These are phyloP conservation scores for Pelodiscus sinensis DNA, from an alignment of 2,113 vertebrate species.

Conservation along the genomic window DNA sequence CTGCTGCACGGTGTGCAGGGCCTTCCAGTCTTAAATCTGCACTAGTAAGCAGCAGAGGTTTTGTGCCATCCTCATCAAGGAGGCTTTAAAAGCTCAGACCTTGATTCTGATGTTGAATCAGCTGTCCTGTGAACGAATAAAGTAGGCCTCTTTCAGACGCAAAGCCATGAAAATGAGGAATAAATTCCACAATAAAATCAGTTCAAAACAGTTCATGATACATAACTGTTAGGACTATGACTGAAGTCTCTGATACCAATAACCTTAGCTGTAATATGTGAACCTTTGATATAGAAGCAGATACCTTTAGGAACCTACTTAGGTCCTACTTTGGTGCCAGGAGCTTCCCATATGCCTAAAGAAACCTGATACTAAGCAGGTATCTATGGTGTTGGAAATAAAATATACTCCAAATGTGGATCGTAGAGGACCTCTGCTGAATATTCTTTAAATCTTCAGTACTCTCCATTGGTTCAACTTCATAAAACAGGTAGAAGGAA, in stretches of 20 bases:
- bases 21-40: not conserved
- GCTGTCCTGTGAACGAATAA: not conserved
- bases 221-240: not conserved
- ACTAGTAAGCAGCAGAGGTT: not conserved
- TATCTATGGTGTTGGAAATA: not conserved
- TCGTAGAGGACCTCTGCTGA: not conserved
- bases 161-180: not conserved
- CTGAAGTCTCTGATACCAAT: not conserved
- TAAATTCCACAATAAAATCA: not conserved
- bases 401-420: not conserved
- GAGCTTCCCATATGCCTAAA: not conserved
- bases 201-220: not conserved
- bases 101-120: not conserved
- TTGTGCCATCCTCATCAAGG: not conserved
- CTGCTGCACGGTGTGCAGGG: not conserved
- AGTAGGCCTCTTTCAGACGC: not conserved
- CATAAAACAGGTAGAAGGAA: accelerated
- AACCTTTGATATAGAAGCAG: not conserved
- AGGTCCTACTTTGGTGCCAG: not conserved
- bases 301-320: not conserved
- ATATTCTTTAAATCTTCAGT: not conserved
- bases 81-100: not conserved
- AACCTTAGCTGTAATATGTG: not conserved
- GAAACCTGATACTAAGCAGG: not conserved
- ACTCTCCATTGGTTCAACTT: not conserved